These are phyloP conservation scores for Dendrophyllia cribrosa DNA, from an alignment of 64 coral and sea anemone species.

Conservation along the genomic window DNA sequence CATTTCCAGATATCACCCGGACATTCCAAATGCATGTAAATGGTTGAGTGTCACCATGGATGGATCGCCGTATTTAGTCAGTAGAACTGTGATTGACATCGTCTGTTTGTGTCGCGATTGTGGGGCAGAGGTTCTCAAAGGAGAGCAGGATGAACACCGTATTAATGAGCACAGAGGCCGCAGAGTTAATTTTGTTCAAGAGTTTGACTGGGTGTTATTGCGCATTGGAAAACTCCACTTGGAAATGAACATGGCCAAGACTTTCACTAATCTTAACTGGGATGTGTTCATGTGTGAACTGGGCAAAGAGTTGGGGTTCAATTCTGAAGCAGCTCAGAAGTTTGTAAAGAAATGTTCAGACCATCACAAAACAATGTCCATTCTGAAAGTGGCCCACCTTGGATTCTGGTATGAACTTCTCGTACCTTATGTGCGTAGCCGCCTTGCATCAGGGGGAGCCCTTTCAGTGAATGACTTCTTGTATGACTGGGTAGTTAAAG, in stretches of 20 bases:
- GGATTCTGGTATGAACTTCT: conserved; percentile 39
- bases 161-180: not conserved
- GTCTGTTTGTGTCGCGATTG: not conserved
- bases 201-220: conserved; percentile 38
- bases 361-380: conserved; percentile 45
- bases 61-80: conserved; percentile 8
- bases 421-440: conserved; percentile 21
- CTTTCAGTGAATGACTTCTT: conserved; percentile 27
- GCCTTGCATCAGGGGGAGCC: not conserved
- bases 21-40: conserved; percentile 13
- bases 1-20: conserved; percentile 9
- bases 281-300: conserved; percentile 46
- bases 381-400: conserved; percentile 11
- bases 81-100: not conserved
- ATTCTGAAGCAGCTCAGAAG: conserved; percentile 50
- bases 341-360: conserved; percentile 41
- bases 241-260: conserved; percentile 56
- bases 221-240: conserved; percentile 28
- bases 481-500: conserved; percentile 24
- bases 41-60: conserved; percentile 39
- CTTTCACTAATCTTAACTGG: conserved; percentile 39
- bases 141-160: not conserved
- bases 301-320: conserved; percentile 35
- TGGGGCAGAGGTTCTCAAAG: not conserved
- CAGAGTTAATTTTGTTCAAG: conserved; percentile 11